Percentiles rank a stretch among this genome's conserved stretches.
Evolutionary conservation across 37 sponge, comb jelly and placozoan genomes (phyloP).

Genomic region (Chondrosia reniformis): DNA sequence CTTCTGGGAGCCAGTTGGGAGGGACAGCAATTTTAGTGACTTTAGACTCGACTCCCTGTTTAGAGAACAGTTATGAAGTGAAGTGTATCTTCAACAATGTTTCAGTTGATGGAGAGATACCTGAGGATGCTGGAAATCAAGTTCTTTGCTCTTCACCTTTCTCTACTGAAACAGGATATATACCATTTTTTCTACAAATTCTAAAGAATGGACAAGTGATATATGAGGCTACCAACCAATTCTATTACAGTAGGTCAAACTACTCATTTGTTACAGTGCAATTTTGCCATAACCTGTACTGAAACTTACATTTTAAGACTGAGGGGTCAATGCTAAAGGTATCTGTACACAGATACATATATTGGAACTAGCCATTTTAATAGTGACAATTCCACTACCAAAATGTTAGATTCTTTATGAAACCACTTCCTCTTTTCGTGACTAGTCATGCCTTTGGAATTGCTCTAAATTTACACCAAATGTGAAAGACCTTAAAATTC

Average conservation of each 20-base stretch:
- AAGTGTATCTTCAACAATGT: neutral
- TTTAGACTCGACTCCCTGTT: neutral
- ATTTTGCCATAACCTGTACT: neutral
- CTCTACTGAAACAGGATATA: neutral
- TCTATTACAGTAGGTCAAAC: neutral
- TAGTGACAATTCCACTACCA: too few relatives aligned
- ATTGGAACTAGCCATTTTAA: too few relatives aligned
- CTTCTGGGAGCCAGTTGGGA: neutral
- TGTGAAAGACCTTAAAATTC: too few relatives aligned
- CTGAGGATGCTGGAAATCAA: neutral
- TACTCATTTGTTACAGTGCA: neutral
- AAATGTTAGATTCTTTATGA: too few relatives aligned
- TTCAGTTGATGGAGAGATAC: neutral
- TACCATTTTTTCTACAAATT: neutral
- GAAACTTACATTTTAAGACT: too few relatives aligned
- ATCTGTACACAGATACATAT: too few relatives aligned
- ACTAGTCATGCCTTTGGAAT: neutral
- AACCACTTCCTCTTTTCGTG: neutral
- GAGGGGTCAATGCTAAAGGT: too few relatives aligned
- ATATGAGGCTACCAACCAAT: neutral
- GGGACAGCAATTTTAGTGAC: neutral
- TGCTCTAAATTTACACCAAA: too few relatives aligned
- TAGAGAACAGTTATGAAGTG: neutral
- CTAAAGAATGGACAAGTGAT: neutral
- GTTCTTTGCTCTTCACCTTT: neutral